These are phyloP conservation scores for Drosophila sucinea DNA, from an alignment of 1,140 invertebrate genomes.

Conservation along the genomic window DNA sequence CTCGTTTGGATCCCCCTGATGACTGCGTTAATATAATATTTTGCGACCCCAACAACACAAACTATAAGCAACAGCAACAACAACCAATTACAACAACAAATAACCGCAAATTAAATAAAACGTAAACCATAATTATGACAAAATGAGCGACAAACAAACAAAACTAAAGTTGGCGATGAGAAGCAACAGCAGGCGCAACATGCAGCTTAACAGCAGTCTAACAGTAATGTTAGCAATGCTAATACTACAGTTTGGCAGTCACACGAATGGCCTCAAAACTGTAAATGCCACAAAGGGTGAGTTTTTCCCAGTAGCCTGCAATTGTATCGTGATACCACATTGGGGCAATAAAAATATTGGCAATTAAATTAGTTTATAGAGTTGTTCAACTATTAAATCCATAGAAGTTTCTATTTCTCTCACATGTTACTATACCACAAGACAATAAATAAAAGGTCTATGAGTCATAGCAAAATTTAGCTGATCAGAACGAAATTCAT, in stretches of 20 bases:
- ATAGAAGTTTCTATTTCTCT: neutral
- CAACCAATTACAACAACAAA: constrained; percentile 33
- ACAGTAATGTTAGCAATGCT: constrained; percentile 44
- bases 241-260: constrained; percentile 31
- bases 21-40: constrained; percentile 10
- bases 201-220: constrained; percentile 43
- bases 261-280: constrained; percentile 15
- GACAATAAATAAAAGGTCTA: neutral
- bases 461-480: too few species aligned
- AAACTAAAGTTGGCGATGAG: constrained; percentile 27
- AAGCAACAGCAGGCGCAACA: constrained; percentile 29
- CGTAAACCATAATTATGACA: constrained; percentile 72
- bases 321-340: neutral
- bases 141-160: constrained; percentile 54
- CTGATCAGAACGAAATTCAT: too few species aligned
- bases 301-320: neutral
- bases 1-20: constrained; percentile 3
- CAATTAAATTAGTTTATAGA: neutral
- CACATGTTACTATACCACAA: neutral
- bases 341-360: neutral
- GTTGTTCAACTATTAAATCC: neutral
- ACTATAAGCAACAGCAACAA: constrained; percentile 34
- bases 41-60: constrained; percentile 4
- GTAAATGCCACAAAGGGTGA: constrained; percentile 33
- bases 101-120: constrained; percentile 62